Evolutionary conservation across 2,113 vertebrate species (phyloP), one percentile per base, ranked within the genome.

Genomic region (Ictalurus punctatus): DNA sequence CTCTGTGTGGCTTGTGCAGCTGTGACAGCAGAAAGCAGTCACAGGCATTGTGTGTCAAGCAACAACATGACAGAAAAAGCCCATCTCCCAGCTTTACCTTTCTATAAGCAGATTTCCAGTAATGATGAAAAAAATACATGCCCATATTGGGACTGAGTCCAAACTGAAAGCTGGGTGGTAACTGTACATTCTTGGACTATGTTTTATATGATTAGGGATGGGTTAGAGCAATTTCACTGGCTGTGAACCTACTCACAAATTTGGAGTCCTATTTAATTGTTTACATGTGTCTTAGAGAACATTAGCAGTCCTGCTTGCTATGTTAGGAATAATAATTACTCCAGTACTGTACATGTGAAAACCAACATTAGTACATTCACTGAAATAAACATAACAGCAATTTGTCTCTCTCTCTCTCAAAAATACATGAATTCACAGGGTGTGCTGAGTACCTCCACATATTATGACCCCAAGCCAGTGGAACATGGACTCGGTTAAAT

Each of bases 21-120:
- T 87, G 23, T 94, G 93, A 93, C 94, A 95, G 90, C 90, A 88
- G 71, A 91, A 84, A 85, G 87, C 92, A 84, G 91, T 91, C 90
- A 67, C 91, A 40, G 16, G 69, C 80, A 90, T 93, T 90, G 81
- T 93, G 92, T 93, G 90, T 92, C 92, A 93, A 78, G 89, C 88
- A 91, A 69, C 83, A 86, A 87, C 61, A 27, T 59, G 1, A 52
- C 48, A 52, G 44, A 23, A 37, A 61, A 73, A 63, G 7, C 16
- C n/a, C 25, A n/a, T 16, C 44, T 56, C 59, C 9, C 19, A 44
- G 84, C 69, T 79, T 83, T 73, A 74, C 78, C 13, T 83, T 86
- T 86, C 59, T 48, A 34, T 44, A 48, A 63, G 61, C 58, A 87
- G 76, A 81, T 63, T 40, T 54, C 37, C 12, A 61, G 58, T 25